These are phyloP conservation scores for Idaea dimidiata DNA, from an alignment of 2,888 invertebrate genomes.

Conservation along the genomic window DNA sequence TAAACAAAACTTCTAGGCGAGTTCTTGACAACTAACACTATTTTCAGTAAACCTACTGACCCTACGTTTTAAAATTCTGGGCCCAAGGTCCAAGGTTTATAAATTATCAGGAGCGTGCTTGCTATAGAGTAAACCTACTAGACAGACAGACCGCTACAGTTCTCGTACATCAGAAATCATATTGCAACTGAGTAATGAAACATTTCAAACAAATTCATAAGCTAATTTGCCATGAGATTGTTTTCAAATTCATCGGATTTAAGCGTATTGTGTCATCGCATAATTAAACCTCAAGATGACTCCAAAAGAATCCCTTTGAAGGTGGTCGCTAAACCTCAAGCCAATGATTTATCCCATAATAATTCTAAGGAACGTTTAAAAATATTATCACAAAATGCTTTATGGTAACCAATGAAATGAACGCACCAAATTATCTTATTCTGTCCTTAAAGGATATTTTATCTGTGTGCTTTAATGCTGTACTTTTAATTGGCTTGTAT, in stretches of 20 bases:
- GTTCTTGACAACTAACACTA: no score
- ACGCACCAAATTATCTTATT: constrained; percentile 72
- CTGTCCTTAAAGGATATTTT: constrained; percentile 29
- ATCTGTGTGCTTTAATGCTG: constrained; percentile 12
- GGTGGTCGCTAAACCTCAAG: constrained; percentile 68
- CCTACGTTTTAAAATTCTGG: no score
- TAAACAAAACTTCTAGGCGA: no score
- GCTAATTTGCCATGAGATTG: not conserved
- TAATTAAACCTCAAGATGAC: not conserved
- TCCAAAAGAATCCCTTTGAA: constrained; percentile 32
- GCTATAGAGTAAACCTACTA: no score
- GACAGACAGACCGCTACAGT: not conserved
- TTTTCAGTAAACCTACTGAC: no score
- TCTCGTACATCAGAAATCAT: not conserved
- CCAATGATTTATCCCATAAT: constrained; percentile 65
- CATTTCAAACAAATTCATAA: not conserved
- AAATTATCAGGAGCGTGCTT: no score
- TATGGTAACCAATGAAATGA: constrained; percentile 51
- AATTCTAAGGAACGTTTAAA: constrained; percentile 55
- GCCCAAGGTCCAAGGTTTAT: no score
- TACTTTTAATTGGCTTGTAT: not conserved
- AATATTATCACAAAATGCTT: constrained; percentile 73
- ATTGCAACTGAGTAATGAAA: not conserved
- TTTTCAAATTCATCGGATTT: not conserved
- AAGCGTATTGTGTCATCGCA: not conserved